phyloP scores from a whole-genome alignment of 1,140 invertebrate species.

The Diorhabda carinulata region DNA sequence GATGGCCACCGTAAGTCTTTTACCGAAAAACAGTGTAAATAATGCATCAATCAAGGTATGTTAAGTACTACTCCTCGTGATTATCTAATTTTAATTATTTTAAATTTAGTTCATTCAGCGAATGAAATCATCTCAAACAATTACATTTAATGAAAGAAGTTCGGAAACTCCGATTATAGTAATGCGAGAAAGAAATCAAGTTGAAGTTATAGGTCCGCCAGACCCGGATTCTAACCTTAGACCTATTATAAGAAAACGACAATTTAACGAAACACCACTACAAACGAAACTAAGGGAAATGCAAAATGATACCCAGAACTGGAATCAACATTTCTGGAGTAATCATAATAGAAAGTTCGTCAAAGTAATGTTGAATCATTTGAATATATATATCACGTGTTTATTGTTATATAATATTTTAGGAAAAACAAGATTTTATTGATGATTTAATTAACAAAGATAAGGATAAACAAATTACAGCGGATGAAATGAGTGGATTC shows the following conservation, averaged over 20 bases:
- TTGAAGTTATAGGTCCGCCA: conserved; percentile 67
- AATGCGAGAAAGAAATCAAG: conserved; percentile 37
- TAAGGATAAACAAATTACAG: conserved; percentile 54
- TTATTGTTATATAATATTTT: conserved; percentile 13
- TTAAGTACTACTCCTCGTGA: too few relatives aligned
- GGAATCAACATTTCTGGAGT: conserved; percentile 80
- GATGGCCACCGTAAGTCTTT: too few relatives aligned
- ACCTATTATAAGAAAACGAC: conserved; percentile 62
- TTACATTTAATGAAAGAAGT: too few relatives aligned
- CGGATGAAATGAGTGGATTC: conserved; percentile 82
- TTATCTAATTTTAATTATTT: too few relatives aligned
- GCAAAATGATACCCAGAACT: conserved; percentile 65
- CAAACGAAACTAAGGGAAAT: conserved; percentile 62
- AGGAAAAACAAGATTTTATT: conserved; percentile 65
- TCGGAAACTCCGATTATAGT: conserved; percentile 40
- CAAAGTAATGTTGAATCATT: conserved; percentile 45
- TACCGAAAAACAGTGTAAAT: too few relatives aligned
- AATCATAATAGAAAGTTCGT: conserved; percentile 70
- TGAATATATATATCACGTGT: conserved; percentile 3
- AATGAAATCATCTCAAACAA: too few relatives aligned
- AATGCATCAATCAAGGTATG: too few relatives aligned
- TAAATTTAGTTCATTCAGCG: too few relatives aligned
- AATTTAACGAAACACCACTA: conserved; percentile 59
- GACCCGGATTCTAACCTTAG: conserved; percentile 74
- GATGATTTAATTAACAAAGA: conserved; percentile 49